Evolutionary conservation across 2,113 vertebrate genomes (phyloP), one percentile per base, ranked within the genome.

Genomic region (Otus sunia): DNA sequence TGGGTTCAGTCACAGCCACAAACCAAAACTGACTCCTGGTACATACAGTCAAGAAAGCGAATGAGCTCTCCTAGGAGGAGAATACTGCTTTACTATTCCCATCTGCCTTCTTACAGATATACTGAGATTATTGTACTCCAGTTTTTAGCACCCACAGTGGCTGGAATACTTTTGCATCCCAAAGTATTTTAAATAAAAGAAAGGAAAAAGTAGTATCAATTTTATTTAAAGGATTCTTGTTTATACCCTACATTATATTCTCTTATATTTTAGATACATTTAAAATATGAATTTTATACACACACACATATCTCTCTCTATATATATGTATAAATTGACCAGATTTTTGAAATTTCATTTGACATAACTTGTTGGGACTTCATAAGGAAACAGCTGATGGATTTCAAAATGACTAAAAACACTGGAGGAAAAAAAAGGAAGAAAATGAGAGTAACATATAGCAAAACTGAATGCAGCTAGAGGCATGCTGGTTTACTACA

Each of bases 341-440:
- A 37, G 14, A 62, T 45, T 43, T 82, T 66, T 60, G 6, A 56
- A 26, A 84, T 71, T 26, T 66, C 4, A 6, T 71, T 75, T 90
- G 12, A 9, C 10, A 18, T 37, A 39, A 25, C 10, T 30, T 76
- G 19, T 27, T 72, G n/a, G 37, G 90, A 72, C 27, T 92, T 67
- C 17, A 25, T 53, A 68, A 53, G 56, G 23, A 47, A 32, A 27
- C 4, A 21, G 3, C 0, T 55, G 9, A 21, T 49, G 23, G 6
- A 23, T 82, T 88, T 77, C 25, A 47, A 19, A 53, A n/a, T 37
- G 0, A 0, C 6, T 49, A 18, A 91, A 71, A 53, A 11, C 14
- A 25, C 12, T 1, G 6, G 3, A 10, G 8, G 3, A 4, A 9
- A 3, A 7, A 5, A 18, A 22, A 49, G 4, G 55, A 56, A 39